Conservation (phyloP, 2,113 vertebrate genomes). For the Myotis davidii region DNA sequence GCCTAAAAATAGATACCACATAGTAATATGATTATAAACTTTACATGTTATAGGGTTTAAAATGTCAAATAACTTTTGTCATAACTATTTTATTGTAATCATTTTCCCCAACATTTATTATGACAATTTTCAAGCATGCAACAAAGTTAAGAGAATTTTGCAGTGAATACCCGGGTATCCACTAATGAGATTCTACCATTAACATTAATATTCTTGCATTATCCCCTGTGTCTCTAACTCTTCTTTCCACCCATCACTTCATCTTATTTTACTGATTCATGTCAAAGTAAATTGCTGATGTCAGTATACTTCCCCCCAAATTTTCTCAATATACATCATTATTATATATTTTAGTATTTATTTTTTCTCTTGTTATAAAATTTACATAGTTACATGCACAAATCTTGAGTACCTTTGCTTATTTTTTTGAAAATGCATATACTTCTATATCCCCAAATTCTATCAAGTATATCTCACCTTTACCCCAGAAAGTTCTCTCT, state of each 20-base stretch:
- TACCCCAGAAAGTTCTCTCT: not conserved
- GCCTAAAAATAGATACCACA: not conserved
- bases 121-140: not conserved
- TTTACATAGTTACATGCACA: not conserved
- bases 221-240: not conserved
- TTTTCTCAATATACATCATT: not conserved
- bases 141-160: conserved; percentile 38
- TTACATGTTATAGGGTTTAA: conserved; percentile 14
- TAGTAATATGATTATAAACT: conserved; percentile 15
- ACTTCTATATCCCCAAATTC: not conserved
- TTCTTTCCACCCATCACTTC: not conserved
- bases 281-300: conserved; percentile 21
- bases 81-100: not conserved
- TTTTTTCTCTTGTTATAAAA: conserved; percentile 30
- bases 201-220: not conserved
- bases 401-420: not conserved
- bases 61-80: conserved; percentile 1
- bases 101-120: not conserved
- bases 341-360: not conserved
- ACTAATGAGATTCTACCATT: not conserved
- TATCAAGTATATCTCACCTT: not conserved
- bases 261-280: not conserved
- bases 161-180: not conserved
- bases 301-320: not conserved
- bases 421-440: not conserved